Base-by-base conservation (phyloP, 2,797 vertebrate species). In the Peromyscus aztecus region DNA sequence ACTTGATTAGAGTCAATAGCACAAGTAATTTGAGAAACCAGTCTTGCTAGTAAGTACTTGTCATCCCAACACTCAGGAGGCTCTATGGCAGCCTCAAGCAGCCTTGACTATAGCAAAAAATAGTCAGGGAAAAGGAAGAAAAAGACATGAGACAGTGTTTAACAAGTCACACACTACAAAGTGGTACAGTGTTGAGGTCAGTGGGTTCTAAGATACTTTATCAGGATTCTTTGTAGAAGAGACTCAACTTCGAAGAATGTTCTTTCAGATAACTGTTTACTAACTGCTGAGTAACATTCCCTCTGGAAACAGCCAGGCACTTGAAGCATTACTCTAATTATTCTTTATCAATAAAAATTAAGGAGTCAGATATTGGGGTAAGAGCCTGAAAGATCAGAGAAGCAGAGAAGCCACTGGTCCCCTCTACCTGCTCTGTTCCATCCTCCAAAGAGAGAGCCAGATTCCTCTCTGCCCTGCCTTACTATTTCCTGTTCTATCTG, bases 191-290 rank as follows among this genome's bases (percentile, higher is more conserved):
- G 82, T 46, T 59, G n/a, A 67, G 37, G 37, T 88, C 73, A 61
- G 5, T 81, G n/a, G 16, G 10, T 85, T 95, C 19, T 89, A 46
- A 86, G 57, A 23, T 91, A 69, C 90, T 91, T 83, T 92, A 86
- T 92, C 71, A 86, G 75, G 27, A 90, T 92, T 96, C 31, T 93
- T 14, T 95, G 80, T 69, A 13, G 46, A 78, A 78, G n/a, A 52
- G 76, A 85, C 57, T 75, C 90, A 43, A 76, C 63, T 90, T 88
- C 14, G 37, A 93, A 94, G 59, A 93, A 81, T 69, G 16, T 78
- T 7, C 57, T 91, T 93, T 86, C 55, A 95, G 61, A 43, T 89
- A 77, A 29, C n/a, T 97, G 23, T 89, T 91, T 87, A 78, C 73
- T 29, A 95, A 5, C 59, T 90, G 37, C 63, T 29, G 61, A 93